Percentiles rank a stretch among this genome's conserved stretches.
phyloP scores from a whole-genome alignment of 2,797 vertebrate species.

The Rhinella marina region DNA sequence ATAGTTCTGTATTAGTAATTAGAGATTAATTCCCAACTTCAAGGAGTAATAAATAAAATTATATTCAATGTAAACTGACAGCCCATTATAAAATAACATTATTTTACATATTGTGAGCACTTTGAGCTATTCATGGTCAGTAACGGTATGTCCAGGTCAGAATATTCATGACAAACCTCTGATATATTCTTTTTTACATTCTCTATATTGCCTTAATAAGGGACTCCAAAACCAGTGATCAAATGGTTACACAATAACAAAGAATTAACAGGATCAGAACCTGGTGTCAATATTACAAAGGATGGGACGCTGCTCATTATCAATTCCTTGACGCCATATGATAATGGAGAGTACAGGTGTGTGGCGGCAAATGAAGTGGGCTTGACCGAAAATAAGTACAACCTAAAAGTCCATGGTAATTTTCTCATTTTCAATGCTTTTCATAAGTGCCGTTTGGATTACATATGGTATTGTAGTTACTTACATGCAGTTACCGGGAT shows the following conservation, averaged over 20 bases:
- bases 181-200: background rate
- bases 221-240: conserved; percentile 89
- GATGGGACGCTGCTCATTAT: conserved; percentile 86
- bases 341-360: conserved; percentile 91
- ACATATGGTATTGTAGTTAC: background rate
- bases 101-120: no score
- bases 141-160: no score
- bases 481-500: background rate
- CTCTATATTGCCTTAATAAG: conserved; percentile 69
- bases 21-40: background rate
- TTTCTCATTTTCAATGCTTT: background rate
- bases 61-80: background rate
- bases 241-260: conserved; percentile 90
- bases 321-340: conserved; percentile 82
- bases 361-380: conserved; percentile 91
- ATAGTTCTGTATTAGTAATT: no score
- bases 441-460: background rate
- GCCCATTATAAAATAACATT: background rate
- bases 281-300: conserved; percentile 86
- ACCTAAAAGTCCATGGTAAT: conserved; percentile 92
- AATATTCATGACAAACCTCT: no score
- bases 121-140: no score
- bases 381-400: conserved; percentile 90
- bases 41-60: no score
- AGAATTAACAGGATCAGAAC: conserved; percentile 85